Evolutionary conservation across 2,113 vertebrate genomes (phyloP).

Genomic region (Drymodes brunneopygia): DNA sequence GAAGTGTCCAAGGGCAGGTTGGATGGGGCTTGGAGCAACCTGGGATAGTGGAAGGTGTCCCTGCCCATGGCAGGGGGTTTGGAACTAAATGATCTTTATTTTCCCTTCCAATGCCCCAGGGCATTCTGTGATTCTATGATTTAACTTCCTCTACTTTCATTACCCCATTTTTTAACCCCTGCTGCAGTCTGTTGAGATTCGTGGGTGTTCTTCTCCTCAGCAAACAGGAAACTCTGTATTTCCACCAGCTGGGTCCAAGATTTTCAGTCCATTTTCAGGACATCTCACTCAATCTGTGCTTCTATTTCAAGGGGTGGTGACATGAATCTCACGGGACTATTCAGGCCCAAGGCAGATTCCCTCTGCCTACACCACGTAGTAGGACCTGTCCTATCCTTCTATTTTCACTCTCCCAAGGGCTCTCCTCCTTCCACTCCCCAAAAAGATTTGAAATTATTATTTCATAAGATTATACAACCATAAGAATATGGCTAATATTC

Average conservation of each 20-base stretch:
- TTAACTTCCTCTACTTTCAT: neutral
- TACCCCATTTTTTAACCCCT: neutral
- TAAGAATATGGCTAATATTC: neutral
- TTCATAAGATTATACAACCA: neutral
- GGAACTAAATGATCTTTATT: neutral
- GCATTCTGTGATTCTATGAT: neutral
- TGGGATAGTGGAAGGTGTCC: neutral
- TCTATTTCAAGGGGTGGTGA: neutral
- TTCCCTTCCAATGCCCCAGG: neutral
- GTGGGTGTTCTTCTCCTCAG: accelerated
- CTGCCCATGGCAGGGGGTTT: neutral
- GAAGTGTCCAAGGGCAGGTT: neutral
- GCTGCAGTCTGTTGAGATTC: neutral
- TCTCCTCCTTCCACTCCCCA: neutral
- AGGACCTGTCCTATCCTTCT: accelerated
- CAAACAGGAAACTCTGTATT: neutral
- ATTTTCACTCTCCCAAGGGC: neutral
- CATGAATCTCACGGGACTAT: neutral
- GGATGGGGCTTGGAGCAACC: neutral
- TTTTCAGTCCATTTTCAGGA: neutral
- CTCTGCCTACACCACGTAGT: neutral
- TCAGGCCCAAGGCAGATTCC: neutral
- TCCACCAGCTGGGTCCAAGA: neutral
- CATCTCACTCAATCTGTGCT: accelerated
- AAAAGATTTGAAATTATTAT: neutral